Base-by-base conservation (phyloP, 2,888 invertebrate genomes). In the Epirrita christyi region DNA sequence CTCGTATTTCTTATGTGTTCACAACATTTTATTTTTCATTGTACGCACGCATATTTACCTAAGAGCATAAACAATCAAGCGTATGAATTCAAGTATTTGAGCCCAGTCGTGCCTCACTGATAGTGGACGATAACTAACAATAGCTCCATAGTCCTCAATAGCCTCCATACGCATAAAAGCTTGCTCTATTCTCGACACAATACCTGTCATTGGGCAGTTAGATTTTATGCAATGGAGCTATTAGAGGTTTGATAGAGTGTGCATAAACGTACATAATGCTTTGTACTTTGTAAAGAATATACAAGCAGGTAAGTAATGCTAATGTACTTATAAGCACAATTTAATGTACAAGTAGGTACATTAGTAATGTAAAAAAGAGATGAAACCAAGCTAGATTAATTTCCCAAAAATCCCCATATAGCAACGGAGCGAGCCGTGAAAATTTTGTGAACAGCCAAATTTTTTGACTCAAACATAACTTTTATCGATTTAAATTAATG, bases 221-320 rank as follows among this genome's bases (percentile, higher is more conserved):
- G 38, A 38, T 51, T 56, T 57, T 51, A 57, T 47, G 52, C 37
- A 15, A 44, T 57, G 47, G 29, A 13, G 37, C 46, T 37, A 56
- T 55, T 45, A 41, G 6, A 13, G 6, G 8, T 32, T 32, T 38
- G 38, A 38, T 38, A 14, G 38, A 14, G 8, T 38, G 38, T 14
- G 32, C 14, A 8, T 38, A 6, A 3, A 14, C 13, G 11, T 11
- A 9, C 11, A 38, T 36, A 36, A 36, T 36, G 11, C 11, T 11
- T 5, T 32, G 32, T 36, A 36, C n/a, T 11, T n/a, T 36, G 6
- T 3, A 5, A 11, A 11, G 6, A 11, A 10, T n/a, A n/a, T 11
- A 11, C n/a, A 36, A 36, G n/a, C n/a, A 36, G 9, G 36, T 36
- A 11, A 3, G 36, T 9, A 32, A 7, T 32, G 32, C 28, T 29